These are phyloP conservation scores for Mungos mungo DNA, from an alignment of 2,113 vertebrate genomes.

Conservation along the genomic window DNA sequence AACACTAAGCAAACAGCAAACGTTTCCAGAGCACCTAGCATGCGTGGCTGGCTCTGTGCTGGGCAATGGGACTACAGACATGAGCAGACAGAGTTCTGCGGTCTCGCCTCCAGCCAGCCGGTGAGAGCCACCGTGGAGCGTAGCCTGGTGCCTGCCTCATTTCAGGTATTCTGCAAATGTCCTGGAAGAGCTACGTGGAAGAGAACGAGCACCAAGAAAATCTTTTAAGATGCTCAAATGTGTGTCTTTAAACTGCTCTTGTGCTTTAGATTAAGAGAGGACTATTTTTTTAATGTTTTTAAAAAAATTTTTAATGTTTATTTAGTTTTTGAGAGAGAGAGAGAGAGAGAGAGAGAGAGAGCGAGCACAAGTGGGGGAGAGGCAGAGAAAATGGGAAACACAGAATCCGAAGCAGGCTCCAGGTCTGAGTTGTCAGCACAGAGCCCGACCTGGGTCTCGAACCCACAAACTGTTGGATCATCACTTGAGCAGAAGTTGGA, in stretches of 20 bases:
- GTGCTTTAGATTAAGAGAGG: slow-evolving; percentile 1
- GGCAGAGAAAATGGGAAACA: too few species aligned
- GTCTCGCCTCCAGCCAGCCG: background rate
- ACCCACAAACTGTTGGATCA: too few species aligned
- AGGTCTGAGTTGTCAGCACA: too few species aligned
- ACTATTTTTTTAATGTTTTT: background rate
- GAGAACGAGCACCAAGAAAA: background rate
- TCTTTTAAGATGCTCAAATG: background rate
- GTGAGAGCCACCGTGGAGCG: background rate
- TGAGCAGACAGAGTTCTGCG: background rate
- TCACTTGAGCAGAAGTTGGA: too few species aligned
- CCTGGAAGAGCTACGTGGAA: background rate
- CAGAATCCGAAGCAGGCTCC: too few species aligned
- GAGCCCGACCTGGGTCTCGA: too few species aligned
- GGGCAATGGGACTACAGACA: background rate
- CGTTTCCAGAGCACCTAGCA: background rate
- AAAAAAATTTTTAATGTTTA: too few species aligned
- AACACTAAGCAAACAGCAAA: background rate
- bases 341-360: too few species aligned
- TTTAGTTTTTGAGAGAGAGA: too few species aligned
- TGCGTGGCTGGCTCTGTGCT: background rate
- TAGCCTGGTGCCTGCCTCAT: background rate
- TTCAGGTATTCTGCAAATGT: background rate
- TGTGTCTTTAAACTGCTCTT: background rate
- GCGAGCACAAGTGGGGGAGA: too few species aligned